Evolutionary conservation across 2,888 invertebrate genomes (phyloP).

Genomic region (Erannis defoliaria): DNA sequence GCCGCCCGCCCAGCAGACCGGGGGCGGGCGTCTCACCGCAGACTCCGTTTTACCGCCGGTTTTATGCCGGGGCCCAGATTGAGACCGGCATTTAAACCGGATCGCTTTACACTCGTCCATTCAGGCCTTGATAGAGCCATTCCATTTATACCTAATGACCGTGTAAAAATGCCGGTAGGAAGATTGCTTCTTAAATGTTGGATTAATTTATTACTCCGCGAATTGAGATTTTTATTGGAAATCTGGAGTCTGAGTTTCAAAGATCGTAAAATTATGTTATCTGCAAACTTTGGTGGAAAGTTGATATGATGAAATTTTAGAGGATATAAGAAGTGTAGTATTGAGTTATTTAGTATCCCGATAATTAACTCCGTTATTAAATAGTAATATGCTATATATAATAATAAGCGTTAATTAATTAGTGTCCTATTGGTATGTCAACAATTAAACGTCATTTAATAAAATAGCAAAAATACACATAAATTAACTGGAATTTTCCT

Average conservation of each 20-base stretch:
- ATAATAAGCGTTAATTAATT: too few relatives aligned
- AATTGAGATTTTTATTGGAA: conserved; percentile 28
- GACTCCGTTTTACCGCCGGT: conserved; percentile 70
- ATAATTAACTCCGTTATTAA: too few relatives aligned
- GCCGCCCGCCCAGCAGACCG: conserved; percentile 10
- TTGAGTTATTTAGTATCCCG: too few relatives aligned
- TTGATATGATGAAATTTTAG: too few relatives aligned
- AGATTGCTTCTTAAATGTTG: conserved; percentile 39
- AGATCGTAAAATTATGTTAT: neutral
- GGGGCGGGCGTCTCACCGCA: conserved; percentile 51
- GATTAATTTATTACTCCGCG: conserved; percentile 42
- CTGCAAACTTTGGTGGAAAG: neutral
- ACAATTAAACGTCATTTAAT: too few relatives aligned
- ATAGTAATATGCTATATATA: too few relatives aligned
- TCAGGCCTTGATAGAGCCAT: conserved; percentile 74
- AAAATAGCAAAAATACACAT: too few relatives aligned
- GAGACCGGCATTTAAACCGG: conserved; percentile 71
- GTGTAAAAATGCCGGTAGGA: conserved; percentile 67
- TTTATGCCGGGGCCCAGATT: conserved; percentile 80
- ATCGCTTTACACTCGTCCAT: conserved; percentile 75
- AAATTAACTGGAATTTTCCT: too few relatives aligned
- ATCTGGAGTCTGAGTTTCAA: conserved; percentile 13
- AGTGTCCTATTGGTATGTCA: too few relatives aligned
- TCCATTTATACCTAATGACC: conserved; percentile 78
- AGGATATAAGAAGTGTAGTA: too few relatives aligned